These are phyloP conservation scores for Conops quadrifasciatus DNA, from an alignment of 2,888 invertebrate species.

Conservation along the genomic window DNA sequence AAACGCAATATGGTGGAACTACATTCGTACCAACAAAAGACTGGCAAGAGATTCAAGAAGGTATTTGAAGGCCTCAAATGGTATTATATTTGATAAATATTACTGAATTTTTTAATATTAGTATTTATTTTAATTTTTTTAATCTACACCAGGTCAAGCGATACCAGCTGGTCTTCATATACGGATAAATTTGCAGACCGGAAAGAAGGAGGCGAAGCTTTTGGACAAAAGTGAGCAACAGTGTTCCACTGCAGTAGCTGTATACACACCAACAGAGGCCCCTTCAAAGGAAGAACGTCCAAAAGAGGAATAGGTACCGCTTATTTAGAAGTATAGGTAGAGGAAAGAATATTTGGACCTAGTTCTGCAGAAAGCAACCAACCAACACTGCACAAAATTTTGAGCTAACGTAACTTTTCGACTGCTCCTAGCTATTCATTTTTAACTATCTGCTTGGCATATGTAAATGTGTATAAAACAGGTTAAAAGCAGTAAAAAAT, in stretches of 20 bases:
- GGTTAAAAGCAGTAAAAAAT: no score
- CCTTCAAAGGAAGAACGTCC: not conserved
- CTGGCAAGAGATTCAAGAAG: slow-evolving; percentile 71
- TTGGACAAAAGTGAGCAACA: slow-evolving; percentile 67
- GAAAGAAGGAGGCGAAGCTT: slow-evolving; percentile 75
- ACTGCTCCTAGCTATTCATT: no score
- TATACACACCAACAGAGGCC: not conserved
- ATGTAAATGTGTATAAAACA: no score
- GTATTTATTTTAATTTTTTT: not conserved
- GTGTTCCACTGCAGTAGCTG: slow-evolving; percentile 33
- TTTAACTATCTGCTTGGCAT: no score
- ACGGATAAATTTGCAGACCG: slow-evolving; percentile 75
- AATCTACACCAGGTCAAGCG: slow-evolving; percentile 68
- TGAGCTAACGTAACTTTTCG: no score
- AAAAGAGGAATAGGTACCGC: no score
- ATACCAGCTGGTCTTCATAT: slow-evolving; percentile 77
- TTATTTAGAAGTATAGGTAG: no score
- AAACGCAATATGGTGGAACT: slow-evolving; percentile 21
- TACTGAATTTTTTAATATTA: not conserved
- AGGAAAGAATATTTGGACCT: not conserved
- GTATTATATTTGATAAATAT: slow-evolving; percentile 29
- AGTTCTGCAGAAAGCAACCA: no score
- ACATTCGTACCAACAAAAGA: slow-evolving; percentile 69
- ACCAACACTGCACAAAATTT: not conserved
- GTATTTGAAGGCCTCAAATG: slow-evolving; percentile 54